A percentile compares a stretch with the other conserved stretches of the same genome.
Evolutionary conservation across 2,797 vertebrate species (phyloP).

Genomic region (Enteromius unitaeniatus): DNA sequence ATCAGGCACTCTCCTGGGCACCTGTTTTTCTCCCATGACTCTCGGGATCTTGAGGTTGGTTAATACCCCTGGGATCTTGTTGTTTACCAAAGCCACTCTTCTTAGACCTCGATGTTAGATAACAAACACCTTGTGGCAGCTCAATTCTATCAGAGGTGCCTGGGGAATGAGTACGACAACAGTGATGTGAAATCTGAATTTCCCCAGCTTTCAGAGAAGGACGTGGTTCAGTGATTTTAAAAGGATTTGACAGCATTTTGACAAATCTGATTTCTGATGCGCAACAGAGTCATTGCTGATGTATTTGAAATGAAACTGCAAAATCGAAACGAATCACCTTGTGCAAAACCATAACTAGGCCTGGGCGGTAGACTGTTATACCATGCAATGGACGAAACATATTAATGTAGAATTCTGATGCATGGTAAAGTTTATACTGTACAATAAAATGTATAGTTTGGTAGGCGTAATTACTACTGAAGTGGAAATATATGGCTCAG

Average conservation of each 20-base stretch:
- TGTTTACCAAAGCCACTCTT: constrained; percentile 16
- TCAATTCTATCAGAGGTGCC: constrained; percentile 1
- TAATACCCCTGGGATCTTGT: background rate
- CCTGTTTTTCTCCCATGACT: constrained; percentile 8
- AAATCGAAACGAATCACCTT: background rate
- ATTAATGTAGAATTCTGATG: too few species aligned
- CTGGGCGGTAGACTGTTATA: background rate
- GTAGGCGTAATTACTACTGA: too few species aligned
- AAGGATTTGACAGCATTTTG: constrained; percentile 19
- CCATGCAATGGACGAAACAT: background rate
- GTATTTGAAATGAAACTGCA: background rate
- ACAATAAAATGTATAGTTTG: too few species aligned
- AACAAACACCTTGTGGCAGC: constrained; percentile 7
- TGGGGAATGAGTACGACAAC: background rate
- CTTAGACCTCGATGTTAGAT: background rate
- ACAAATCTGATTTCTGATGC: constrained; percentile 32
- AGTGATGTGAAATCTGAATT: constrained; percentile 22
- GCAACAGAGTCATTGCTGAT: background rate
- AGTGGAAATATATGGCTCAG: too few species aligned
- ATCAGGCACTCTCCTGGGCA: constrained; percentile 4
- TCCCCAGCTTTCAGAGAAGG: constrained; percentile 1
- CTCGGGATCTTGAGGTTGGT: background rate
- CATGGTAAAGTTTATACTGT: too few species aligned
- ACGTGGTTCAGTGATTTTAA: constrained; percentile 4
- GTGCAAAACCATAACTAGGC: background rate